These are phyloP conservation scores for Formica aserva DNA, from an alignment of 2,888 invertebrate species.

Conservation along the genomic window DNA sequence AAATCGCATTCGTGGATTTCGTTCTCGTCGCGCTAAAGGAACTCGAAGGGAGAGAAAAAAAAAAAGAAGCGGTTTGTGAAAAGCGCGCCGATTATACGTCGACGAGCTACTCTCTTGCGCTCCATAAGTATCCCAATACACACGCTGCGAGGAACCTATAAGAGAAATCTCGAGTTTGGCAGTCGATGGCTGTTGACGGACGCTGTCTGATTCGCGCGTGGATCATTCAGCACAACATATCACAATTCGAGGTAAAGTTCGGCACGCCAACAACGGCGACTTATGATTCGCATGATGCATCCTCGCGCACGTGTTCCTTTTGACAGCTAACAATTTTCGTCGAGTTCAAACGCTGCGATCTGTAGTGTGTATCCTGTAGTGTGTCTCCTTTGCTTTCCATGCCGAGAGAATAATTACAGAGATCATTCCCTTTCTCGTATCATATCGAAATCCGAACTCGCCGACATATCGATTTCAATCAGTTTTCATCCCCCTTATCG, in stretches of 20 bases:
- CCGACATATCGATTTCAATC: constrained; percentile 13
- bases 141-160: constrained; percentile 47
- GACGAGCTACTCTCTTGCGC: constrained; percentile 8
- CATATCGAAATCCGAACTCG: constrained; percentile 3
- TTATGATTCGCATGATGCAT: constrained; percentile 33
- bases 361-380: neutral
- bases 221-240: constrained; percentile 45
- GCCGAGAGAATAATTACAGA: neutral
- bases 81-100: constrained; percentile 12
- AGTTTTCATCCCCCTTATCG: neutral
- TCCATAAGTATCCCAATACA: neutral
- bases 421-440: neutral
- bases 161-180: constrained; percentile 48
- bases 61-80: neutral
- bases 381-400: neutral
- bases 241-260: constrained; percentile 53
- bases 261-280: constrained; percentile 38
- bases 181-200: constrained; percentile 52
- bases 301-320: constrained; percentile 24
- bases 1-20: neutral
- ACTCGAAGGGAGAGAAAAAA: neutral
- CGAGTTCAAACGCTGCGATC: neutral
- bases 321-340: constrained; percentile 13
- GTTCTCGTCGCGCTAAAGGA: neutral
- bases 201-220: constrained; percentile 45